These are phyloP conservation scores for Tyto alba DNA, from an alignment of 2,113 vertebrate species.

Conservation along the genomic window DNA sequence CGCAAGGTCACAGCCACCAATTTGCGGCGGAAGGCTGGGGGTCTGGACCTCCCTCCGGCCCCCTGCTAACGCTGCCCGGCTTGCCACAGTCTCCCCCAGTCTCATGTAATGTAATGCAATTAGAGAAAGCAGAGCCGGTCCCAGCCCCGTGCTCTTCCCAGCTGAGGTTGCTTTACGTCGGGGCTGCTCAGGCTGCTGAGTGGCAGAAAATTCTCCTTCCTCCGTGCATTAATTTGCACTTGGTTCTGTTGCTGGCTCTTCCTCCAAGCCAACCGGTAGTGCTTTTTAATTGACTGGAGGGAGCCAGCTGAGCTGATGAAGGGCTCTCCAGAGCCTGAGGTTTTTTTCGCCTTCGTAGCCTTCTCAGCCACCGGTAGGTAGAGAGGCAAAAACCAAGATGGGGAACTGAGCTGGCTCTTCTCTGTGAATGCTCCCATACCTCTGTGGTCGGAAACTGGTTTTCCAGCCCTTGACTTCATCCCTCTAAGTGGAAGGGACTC, in stretches of 20 bases:
- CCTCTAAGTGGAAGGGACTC: not conserved
- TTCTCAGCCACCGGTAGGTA: not conserved
- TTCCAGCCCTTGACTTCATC: not conserved
- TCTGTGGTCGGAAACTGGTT: not conserved
- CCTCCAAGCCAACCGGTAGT: not conserved
- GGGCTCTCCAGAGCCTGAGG: not conserved
- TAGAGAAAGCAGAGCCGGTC: not conserved
- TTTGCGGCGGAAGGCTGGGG: not conserved
- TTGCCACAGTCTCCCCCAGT: not conserved
- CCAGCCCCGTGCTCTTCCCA: not conserved
- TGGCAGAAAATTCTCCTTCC: not conserved
- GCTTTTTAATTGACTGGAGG: conserved; percentile 25
- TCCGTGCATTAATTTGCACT: not conserved
- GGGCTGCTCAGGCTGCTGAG: not conserved
- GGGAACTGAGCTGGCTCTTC: not conserved
- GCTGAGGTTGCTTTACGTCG: not conserved
- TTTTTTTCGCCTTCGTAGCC: not conserved
- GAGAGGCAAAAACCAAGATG: not conserved
- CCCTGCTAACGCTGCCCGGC: rapidly evolving
- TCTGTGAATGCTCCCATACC: not conserved
- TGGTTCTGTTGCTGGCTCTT: not conserved
- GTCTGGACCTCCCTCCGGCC: not conserved
- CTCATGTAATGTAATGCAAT: not conserved
- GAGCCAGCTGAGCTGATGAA: not conserved
- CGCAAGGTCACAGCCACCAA: not conserved